These are phyloP conservation scores for Silvanus unidentatus DNA, from an alignment of 2,888 invertebrate genomes.

Conservation along the genomic window DNA sequence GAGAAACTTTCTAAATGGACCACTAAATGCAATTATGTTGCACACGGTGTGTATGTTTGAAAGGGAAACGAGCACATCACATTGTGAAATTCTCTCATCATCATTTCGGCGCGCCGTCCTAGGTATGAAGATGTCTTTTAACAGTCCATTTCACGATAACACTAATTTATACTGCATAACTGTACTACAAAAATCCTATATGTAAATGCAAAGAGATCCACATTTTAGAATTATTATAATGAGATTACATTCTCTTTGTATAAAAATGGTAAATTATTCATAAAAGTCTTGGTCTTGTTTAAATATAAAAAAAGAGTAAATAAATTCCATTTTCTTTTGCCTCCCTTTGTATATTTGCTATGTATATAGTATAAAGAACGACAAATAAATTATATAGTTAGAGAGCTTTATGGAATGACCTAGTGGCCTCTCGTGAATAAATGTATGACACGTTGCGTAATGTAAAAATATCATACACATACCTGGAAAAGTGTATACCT, in stretches of 20 bases:
- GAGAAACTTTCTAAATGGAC: too few species aligned
- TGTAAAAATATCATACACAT: conserved; percentile 5
- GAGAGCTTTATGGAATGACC: conserved; percentile 4
- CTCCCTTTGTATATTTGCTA: not conserved
- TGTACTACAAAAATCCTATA: too few species aligned
- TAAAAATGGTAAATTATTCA: conserved; percentile 2
- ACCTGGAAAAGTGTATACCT: not conserved
- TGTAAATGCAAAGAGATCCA: too few species aligned
- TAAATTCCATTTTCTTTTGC: conserved; percentile 1
- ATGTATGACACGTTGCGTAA: conserved; percentile 6
- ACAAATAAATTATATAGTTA: conserved; percentile 5
- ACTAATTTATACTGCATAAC: too few species aligned
- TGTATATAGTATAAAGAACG: not conserved
- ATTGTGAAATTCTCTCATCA: too few species aligned
- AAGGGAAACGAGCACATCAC: too few species aligned
- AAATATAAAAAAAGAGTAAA: not conserved
- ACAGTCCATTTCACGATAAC: too few species aligned
- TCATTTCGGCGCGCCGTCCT: too few species aligned
- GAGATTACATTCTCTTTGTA: not conserved
- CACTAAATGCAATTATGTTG: too few species aligned
- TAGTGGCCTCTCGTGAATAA: conserved; percentile 6
- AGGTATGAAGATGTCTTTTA: too few species aligned
- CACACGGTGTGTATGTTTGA: too few species aligned
- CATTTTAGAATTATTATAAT: too few species aligned
- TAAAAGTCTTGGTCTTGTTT: conserved; percentile 2